These are phyloP conservation scores for Pavo muticus DNA, from an alignment of 2,113 vertebrate genomes.

Conservation along the genomic window DNA sequence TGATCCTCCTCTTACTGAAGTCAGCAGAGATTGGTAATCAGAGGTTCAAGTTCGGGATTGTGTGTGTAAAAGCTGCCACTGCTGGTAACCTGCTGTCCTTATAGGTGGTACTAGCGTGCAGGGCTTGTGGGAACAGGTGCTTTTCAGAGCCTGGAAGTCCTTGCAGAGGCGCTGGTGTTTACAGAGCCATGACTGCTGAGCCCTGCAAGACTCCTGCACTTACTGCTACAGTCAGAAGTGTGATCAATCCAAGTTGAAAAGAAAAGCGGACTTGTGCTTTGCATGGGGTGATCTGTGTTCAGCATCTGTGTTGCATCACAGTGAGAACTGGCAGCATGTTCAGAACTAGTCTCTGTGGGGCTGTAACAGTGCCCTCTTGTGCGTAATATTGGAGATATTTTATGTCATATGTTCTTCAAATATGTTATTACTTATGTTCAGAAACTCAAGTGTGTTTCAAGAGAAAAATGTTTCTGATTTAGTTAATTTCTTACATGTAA, in stretches of 20 bases:
- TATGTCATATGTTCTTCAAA: not conserved
- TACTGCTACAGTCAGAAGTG: fast-evolving
- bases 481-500: not conserved
- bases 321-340: not conserved
- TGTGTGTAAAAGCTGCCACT: fast-evolving
- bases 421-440: not conserved
- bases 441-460: not conserved
- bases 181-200: fast-evolving
- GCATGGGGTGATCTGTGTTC: fast-evolving
- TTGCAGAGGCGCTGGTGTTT: fast-evolving
- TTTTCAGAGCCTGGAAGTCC: not conserved
- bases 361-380: slow-evolving; percentile 28
- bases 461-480: not conserved
- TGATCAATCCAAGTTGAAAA: fast-evolving
- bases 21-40: not conserved
- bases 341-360: not conserved
- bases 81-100: not conserved
- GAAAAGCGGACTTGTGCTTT: not conserved
- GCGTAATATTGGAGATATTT: not conserved
- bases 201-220: fast-evolving
- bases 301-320: not conserved
- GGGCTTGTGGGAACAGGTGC: not conserved
- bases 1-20: not conserved
- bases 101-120: not conserved
- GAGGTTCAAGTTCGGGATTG: not conserved